Evolutionary conservation across 2,888 invertebrate species (phyloP).

Genomic region (Parnassius orleans): DNA sequence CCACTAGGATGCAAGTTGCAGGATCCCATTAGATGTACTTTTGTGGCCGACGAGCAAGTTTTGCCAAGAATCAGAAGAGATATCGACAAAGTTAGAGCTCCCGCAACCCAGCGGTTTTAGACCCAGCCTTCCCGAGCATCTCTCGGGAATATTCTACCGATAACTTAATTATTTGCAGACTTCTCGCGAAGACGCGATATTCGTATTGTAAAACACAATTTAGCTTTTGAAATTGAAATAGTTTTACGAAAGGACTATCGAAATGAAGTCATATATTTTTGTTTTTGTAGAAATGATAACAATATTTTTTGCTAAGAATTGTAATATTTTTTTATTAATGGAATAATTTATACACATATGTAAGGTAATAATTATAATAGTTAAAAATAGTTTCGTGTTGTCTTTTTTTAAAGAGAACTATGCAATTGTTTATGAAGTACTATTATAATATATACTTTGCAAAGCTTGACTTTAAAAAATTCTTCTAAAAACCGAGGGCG

Average conservation of each 20-base stretch:
- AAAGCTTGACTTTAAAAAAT: too few species aligned
- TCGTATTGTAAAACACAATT: constrained; percentile 37
- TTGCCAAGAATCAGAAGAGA: constrained; percentile 57
- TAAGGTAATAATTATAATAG: too few species aligned
- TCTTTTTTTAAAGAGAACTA: too few species aligned
- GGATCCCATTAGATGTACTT: constrained; percentile 56
- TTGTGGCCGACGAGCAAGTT: constrained; percentile 58
- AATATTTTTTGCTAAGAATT: too few species aligned
- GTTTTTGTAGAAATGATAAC: too few species aligned
- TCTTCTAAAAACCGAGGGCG: too few species aligned
- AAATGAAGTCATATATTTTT: background rate
- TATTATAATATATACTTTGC: too few species aligned
- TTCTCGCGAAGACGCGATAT: constrained; percentile 34
- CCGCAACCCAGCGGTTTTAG: constrained; percentile 25
- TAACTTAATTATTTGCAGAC: constrained; percentile 56
- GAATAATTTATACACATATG: too few species aligned
- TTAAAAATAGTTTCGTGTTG: too few species aligned
- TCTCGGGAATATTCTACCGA: constrained; percentile 42
- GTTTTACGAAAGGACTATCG: constrained; percentile 16
- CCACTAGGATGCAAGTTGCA: constrained; percentile 40
- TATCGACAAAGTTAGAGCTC: constrained; percentile 60
- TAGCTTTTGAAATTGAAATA: constrained; percentile 23
- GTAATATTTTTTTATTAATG: too few species aligned
- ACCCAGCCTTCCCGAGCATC: constrained; percentile 9
- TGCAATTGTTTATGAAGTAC: too few species aligned